Conservation (phyloP, 2,113 vertebrate species). For the Athene cunicularia region DNA sequence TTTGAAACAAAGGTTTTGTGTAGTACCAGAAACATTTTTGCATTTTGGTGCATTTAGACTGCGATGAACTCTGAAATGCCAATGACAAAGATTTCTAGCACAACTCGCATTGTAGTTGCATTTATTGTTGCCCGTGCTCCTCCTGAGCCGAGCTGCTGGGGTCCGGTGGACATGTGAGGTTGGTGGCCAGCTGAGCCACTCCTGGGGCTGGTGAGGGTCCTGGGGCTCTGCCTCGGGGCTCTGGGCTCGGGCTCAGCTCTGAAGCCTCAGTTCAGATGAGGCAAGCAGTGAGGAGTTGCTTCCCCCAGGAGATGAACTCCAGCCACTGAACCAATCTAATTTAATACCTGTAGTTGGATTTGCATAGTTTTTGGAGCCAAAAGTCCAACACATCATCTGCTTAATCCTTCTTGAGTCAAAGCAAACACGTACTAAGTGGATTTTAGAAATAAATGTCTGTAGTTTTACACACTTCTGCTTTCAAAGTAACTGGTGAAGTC, state of each 20-base stretch:
- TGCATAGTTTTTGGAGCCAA: neutral
- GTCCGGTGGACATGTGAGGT: accelerated
- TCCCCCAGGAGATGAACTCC: neutral
- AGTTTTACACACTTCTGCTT: neutral
- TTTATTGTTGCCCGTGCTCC: accelerated
- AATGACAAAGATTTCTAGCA: neutral
- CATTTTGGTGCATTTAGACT: accelerated
- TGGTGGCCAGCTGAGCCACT: accelerated
- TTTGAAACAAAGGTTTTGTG: neutral
- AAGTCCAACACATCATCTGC: accelerated
- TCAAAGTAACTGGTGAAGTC: neutral
- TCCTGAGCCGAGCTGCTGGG: neutral
- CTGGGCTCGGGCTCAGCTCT: accelerated
- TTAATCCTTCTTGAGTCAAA: neutral
- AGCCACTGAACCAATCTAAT: no score
- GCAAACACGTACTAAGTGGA: accelerated
- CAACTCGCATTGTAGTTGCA: accelerated
- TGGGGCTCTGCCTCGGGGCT: neutral
- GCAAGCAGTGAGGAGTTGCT: accelerated
- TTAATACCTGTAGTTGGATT: accelerated
- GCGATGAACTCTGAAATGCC: neutral
- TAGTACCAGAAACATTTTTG: accelerated
- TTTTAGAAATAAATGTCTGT: neutral
- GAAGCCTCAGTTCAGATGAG: accelerated
- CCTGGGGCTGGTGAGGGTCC: neutral